A percentile compares a stretch with the other conserved stretches of the same genome.
Evolutionary conservation across 1,140 invertebrate genomes (phyloP).

Genomic region (Pectinophora gossypiella): DNA sequence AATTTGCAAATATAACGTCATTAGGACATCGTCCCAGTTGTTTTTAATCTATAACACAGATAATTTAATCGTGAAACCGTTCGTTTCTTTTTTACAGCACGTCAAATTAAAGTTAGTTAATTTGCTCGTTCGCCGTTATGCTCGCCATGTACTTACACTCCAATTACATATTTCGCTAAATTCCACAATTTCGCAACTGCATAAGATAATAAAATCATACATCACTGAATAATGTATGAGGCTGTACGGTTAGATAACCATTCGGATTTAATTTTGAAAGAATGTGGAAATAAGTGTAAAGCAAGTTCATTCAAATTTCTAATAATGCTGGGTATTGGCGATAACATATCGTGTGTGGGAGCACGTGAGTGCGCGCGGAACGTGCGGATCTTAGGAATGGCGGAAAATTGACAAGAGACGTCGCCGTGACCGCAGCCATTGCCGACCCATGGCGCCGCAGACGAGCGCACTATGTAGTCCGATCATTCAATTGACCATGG

Average conservation of each 20-base stretch:
- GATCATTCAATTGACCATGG: no score
- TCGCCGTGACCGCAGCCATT: not conserved
- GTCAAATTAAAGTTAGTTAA: constrained; percentile 4
- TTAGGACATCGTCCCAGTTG: not conserved
- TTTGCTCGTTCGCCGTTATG: constrained; percentile 15
- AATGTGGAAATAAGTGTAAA: not conserved
- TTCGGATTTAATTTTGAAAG: not conserved
- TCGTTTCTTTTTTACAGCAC: not conserved
- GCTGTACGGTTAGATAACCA: constrained; percentile 13
- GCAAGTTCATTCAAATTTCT: not conserved
- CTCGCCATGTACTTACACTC: constrained; percentile 11
- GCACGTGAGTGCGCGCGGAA: not conserved
- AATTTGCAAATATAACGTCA: not conserved
- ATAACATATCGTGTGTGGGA: not conserved
- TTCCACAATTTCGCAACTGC: constrained; percentile 11
- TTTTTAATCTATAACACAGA: not conserved
- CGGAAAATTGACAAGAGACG: not conserved
- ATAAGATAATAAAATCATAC: constrained; percentile 9
- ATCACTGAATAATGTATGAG: constrained; percentile 10
- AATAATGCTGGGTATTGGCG: not conserved
- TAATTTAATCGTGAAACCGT: not conserved
- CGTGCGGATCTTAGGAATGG: not conserved
- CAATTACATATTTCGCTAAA: constrained; percentile 17
- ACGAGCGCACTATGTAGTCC: no score
- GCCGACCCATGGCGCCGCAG: no score